Evolutionary conservation across 2,113 vertebrate species (phyloP), one percentile per base, ranked within the genome.

Genomic region (Triplophysa dalaica): DNA sequence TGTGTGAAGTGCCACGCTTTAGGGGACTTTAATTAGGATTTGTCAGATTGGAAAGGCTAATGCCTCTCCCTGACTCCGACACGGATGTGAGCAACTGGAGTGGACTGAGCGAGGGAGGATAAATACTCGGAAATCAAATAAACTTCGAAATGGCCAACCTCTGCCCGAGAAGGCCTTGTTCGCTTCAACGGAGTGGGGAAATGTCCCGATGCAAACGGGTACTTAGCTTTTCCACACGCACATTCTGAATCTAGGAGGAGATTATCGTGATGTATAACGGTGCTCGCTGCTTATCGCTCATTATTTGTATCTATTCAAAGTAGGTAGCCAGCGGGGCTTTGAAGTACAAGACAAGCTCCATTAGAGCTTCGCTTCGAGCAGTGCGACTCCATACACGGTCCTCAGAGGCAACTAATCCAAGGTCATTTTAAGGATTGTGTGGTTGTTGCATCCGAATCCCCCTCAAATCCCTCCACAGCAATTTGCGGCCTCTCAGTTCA

Each of bases 1-100:
- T 58, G 65, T 58, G 65, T 68, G 41, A 78, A 79, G 77, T 70
- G 66, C n/a, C 41, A 70, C 22, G 56, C 65, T 70, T 69, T 62
- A 70, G 58, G 56, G 67, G 77, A 79, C 77, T 79, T 70, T 79
- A 60, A 79, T 79, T 79, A 79, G 77, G 77, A 79, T 79, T 79
- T 79, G 77, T 70, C 77, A 62, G 77, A 79, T 79, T 79, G 77
- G 66, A 70, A 70, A 70, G 64, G 58, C 77, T 79, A 79, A 79
- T 79, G 77, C 77, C 56, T 70, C 54, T 33, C 77, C 56, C 66
- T 62, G 65, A 78, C 77, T 69, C 77, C 56, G 77, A 79, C 77
- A 79, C 52, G 58, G 65, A 79, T 79, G 52, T 45, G 66, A 69
- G 70, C 50, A 58, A 67, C 75, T 58, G 75, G 62, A 60, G 65